Evolutionary conservation across 2,113 vertebrate genomes (phyloP), one percentile per base, ranked within the genome.

Genomic region (Zosterops pallidus): DNA sequence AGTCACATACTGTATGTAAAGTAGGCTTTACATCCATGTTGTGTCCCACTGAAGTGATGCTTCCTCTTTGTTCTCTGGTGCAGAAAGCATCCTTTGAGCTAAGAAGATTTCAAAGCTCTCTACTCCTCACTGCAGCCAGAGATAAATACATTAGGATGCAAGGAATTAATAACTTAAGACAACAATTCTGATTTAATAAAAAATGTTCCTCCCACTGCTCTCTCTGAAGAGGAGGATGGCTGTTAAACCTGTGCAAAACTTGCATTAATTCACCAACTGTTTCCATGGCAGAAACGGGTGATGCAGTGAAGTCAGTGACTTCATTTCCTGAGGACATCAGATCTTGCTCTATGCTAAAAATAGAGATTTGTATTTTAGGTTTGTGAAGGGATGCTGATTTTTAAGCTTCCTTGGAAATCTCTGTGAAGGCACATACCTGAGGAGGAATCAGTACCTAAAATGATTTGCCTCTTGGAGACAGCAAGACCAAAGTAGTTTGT

Each of bases 261-360:
- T 95, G 93, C 94, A 93, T 96, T 96, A 95, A 96, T 96, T 94
- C 92, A 95, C 86, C 93, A 93, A 95, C 94, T 95, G 95, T 96
- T 96, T 96, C 95, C 95, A 95, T 96, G 94, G 93, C 93, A 96
- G 94, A 92, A 95, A 83, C 53, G 74, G 88, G 86, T 95, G 94
- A 95, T 88, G 76, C 94, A 89, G 93, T 71, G 56, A 88, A 95
- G 83, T 95, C 69, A 64, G 72, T 95, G 94, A 96, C 95, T 96
- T 95, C 94, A 96, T 95, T 96, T 97, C 96, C 94, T 93, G 83
- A 94, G 90, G 93, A 96, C 95, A 96, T 94, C 92, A 93, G 86
- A 96, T 89, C 93, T 90, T 86, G 83, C 65, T 92, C 92, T 84
- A 31, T 60, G 76, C 80, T 90, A 96, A 94, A 96, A 97, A 90